Conservation (phyloP, 92 coral and sea anemone species). For the Hydrozoanthus gracilis region DNA sequence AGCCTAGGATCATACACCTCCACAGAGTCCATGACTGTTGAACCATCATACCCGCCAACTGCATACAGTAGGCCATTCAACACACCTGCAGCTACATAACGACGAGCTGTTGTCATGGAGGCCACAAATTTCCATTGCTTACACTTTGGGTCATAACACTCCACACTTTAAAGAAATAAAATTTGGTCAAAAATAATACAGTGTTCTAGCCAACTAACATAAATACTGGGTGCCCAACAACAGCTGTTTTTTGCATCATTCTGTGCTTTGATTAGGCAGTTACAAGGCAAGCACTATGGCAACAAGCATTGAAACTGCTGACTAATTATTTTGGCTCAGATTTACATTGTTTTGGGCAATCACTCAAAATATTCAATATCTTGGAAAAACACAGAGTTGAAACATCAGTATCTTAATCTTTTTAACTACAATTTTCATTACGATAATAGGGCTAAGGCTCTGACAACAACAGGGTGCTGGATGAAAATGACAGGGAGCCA, state of each 20-base stretch:
- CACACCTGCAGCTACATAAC: conserved; percentile 84
- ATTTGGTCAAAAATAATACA: not conserved
- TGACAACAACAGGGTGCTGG: too few relatives aligned
- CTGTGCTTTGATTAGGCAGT: too few relatives aligned
- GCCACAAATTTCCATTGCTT: conserved; percentile 92
- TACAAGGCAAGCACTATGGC: too few relatives aligned
- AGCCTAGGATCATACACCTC: conserved; percentile 82
- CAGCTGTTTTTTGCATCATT: not conserved
- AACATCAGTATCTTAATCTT: too few relatives aligned
- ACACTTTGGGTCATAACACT: conserved; percentile 72
- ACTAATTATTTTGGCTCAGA: too few relatives aligned
- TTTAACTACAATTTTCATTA: too few relatives aligned
- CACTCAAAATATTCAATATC: too few relatives aligned
- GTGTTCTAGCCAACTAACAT: not conserved
- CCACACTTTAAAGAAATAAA: conserved; percentile 64
- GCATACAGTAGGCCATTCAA: conserved; percentile 77
- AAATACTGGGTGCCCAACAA: not conserved
- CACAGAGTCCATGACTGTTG: conserved; percentile 75
- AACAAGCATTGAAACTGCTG: too few relatives aligned
- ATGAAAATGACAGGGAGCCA: too few relatives aligned
- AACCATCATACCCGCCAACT: conserved; percentile 91
- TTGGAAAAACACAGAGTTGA: too few relatives aligned
- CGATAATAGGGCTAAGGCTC: too few relatives aligned
- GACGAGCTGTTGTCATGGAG: conserved; percentile 80
- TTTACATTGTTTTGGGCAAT: too few relatives aligned